Base-by-base conservation (phyloP, 2,113 vertebrate genomes). In the Indri indri region DNA sequence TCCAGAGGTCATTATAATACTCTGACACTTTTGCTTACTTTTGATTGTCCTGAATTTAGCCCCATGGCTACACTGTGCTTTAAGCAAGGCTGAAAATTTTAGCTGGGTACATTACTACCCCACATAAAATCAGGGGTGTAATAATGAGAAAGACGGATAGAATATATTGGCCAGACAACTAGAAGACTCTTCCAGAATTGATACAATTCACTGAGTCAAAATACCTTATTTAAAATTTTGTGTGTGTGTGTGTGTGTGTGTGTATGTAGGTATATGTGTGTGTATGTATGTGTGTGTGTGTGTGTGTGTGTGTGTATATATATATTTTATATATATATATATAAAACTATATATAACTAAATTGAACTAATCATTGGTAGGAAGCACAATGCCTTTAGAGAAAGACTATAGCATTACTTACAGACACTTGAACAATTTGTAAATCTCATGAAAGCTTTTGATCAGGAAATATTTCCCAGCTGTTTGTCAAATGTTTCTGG, bases 381-480 rank as follows among this genome's bases (percentile, higher is more conserved):
- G 32, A 95, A 87, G 8, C 9, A 81, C 57, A 80, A 25, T 57
- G 30, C n/a, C 6, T 83, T 40, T 68, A 89, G 70, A 73, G 59
- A 91, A 87, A 68, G 2, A 23, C 50, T 52, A 45, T 5, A 87
- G n/a, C n/a, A 59, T 93, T 94, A 91, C 74, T 40, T 86, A 71
- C 27, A 88, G 40, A 88, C 14, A 63, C 6, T 37, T 47, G 20
- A 77, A 5, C 16, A 96, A 59, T 73, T 81, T 81, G 22, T 70
- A 83, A 85, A 88, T 66, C 66, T 57, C 95, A 95, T 37, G 11
- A 74, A 82, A 95, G 25, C 8, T 27, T 95, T 66, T 92, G 37
- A 79, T 45, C 14, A 76, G 63, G 65, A 95, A 91, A 81, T 79
- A 95, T 89, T 95, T 85, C 27, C 23, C 27, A 59, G 10, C 59